Base-by-base conservation (phyloP, 92 coral and sea anemone genomes). In the Virgularia gustaviana region DNA sequence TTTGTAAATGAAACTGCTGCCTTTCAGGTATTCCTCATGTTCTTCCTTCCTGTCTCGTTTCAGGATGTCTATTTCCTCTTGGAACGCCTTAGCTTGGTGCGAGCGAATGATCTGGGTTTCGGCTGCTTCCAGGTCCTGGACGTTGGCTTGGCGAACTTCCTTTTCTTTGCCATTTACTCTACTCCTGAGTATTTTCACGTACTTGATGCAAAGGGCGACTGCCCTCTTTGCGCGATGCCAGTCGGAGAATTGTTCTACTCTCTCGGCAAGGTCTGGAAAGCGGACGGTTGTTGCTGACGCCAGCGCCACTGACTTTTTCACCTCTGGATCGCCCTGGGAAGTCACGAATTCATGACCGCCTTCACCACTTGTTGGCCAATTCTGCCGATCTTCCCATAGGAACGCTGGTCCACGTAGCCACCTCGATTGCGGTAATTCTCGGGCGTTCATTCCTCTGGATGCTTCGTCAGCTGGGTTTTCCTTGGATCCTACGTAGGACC, bases 191-290 rank as follows among this genome's bases (percentile, higher is more conserved):
- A 36, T 34, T 31, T 38, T 35, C 28, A 29, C 36, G 29, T 45
- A 73, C 19, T 43, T 43, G 9, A 60, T 49, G 22, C 73, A 59
- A 36, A 79, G 29, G 13, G 79, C 72, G 23, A 72, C 67, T 18
- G 84, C 71, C 32, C 53, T 56, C 43, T 44, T 79, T 27, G 72
- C 79, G 9, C 84, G 61, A 44, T 57, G 16, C 84, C 84, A 79
- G n/a, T 72, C 61, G 1, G 80, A 70, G 37, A 71, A 72, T 57
- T 22, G 60, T 36, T 32, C 64, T 28, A 76, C 16, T 20, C 84
- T 59, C 52, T 73, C 22, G 23, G 39, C 43, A 15, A 59, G 37
- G 34, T 13, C 16, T 6, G 57, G 31, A 34, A 18, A 39, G n/a
- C 34, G 28, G 6, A 24, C 52, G 18, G 7, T 41, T n/a, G 45